A percentile compares a stretch with the other conserved stretches of the same genome.
These are phyloP conservation scores for Temnothorax unifasciatus DNA, from an alignment of 2,888 invertebrate species.

Conservation along the genomic window DNA sequence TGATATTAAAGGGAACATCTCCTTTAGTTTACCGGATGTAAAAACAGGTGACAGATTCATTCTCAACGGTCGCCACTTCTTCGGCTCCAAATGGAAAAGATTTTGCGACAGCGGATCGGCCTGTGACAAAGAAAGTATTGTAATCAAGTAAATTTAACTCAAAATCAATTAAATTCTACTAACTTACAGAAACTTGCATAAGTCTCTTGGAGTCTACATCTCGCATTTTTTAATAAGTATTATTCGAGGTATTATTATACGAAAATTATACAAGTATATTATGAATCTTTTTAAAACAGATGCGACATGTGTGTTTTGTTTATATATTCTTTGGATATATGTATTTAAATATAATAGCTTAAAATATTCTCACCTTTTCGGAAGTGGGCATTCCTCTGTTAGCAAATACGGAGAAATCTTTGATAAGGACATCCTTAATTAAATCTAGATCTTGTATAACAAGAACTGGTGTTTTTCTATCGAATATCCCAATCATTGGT, in stretches of 20 bases:
- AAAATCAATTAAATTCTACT: background rate
- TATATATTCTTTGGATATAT: background rate
- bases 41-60: slow-evolving; percentile 86
- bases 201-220: background rate
- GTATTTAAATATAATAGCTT: background rate
- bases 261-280: background rate
- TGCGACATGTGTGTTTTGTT: too few species aligned
- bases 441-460: slow-evolving; percentile 35
- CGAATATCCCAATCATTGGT: slow-evolving; percentile 21
- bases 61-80: slow-evolving; percentile 86
- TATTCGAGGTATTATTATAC: too few species aligned
- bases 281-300: background rate
- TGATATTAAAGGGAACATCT: slow-evolving; percentile 84
- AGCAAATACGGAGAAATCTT: slow-evolving; percentile 38
- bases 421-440: slow-evolving; percentile 50
- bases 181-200: background rate
- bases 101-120: slow-evolving; percentile 30
- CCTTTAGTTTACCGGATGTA: slow-evolving; percentile 86
- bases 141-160: background rate
- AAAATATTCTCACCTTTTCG: background rate
- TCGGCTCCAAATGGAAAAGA: slow-evolving; percentile 83
- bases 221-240: background rate
- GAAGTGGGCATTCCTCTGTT: background rate
- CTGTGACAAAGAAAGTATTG: slow-evolving; percentile 5
- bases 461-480: background rate